phyloP scores from a whole-genome alignment of 1,140 invertebrate genomes.

The Brevipalpus yothersi region DNA sequence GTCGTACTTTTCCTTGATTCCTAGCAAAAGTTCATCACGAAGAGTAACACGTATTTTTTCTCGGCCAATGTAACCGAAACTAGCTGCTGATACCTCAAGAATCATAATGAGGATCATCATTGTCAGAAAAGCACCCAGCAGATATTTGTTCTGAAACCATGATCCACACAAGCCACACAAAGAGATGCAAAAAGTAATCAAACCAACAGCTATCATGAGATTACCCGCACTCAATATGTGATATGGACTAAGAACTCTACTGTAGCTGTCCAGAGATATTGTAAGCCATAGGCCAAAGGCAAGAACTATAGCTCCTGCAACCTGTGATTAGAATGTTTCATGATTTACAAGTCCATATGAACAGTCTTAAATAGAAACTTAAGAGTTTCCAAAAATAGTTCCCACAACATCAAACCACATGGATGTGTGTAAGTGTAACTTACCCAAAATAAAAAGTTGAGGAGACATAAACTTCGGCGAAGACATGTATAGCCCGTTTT shows the following conservation, averaged over 20 bases:
- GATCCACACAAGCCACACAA: constrained; percentile 56
- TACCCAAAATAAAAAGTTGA: constrained; percentile 51
- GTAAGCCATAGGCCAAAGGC: constrained; percentile 44
- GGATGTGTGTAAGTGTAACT: constrained; percentile 15
- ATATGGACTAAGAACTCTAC: constrained; percentile 40
- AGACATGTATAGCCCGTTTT: constrained; percentile 42
- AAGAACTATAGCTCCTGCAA: constrained; percentile 43
- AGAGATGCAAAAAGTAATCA: constrained; percentile 39
- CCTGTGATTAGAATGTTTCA: constrained; percentile 15
- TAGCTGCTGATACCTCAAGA: constrained; percentile 46
- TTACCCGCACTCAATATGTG: constrained; percentile 38
- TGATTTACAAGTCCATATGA: background rate
- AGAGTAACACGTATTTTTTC: constrained; percentile 29
- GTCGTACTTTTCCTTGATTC: constrained; percentile 41
- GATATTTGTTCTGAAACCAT: constrained; percentile 48
- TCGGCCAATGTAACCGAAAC: constrained; percentile 47
- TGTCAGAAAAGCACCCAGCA: constrained; percentile 51
- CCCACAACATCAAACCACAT: background rate
- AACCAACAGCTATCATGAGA: constrained; percentile 36
- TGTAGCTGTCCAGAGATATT: constrained; percentile 38
- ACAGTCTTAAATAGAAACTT: background rate
- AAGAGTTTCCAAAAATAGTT: background rate
- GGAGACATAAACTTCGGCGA: constrained; percentile 41
- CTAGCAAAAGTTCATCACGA: constrained; percentile 35
- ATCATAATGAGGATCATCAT: constrained; percentile 52